Percentiles rank a stretch among this genome's conserved stretches.
phyloP scores from a whole-genome alignment of 35 echinoderm and acorn worm genomes.

The Amphiura filiformis region DNA sequence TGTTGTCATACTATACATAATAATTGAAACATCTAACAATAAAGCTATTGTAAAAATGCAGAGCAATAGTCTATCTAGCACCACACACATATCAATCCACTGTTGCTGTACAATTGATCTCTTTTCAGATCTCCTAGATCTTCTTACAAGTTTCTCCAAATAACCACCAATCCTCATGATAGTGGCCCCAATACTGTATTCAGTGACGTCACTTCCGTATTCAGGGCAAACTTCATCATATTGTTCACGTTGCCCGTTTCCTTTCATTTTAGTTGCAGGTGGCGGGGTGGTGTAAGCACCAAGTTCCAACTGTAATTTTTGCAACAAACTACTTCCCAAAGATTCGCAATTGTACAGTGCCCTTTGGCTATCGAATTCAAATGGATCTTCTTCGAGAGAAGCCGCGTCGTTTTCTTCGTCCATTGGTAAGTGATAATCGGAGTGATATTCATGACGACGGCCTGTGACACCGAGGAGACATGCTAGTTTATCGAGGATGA shows the following conservation, averaged over 20 bases:
- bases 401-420: background rate
- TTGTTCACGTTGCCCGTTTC: background rate
- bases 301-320: slow-evolving; percentile 38
- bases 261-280: background rate
- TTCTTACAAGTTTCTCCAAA: slow-evolving; percentile 32
- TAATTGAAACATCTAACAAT: slow-evolving; percentile 7
- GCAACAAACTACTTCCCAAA: slow-evolving; percentile 54
- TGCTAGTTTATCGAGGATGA: slow-evolving; percentile 70
- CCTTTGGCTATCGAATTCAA: slow-evolving; percentile 54
- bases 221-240: slow-evolving; percentile 30
- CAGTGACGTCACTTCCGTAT: slow-evolving; percentile 42
- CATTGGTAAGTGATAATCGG: slow-evolving; percentile 8
- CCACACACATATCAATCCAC: slow-evolving; percentile 78
- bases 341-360: slow-evolving; percentile 1
- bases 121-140: slow-evolving; percentile 32
- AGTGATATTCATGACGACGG: slow-evolving; percentile 45
- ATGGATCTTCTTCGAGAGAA: slow-evolving; percentile 33
- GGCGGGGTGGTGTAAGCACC: background rate
- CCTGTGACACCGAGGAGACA: slow-evolving; percentile 28
- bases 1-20: slow-evolving; percentile 22
- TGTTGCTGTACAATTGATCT: slow-evolving; percentile 56
- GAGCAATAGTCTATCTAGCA: slow-evolving; percentile 64
- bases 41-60: slow-evolving; percentile 45
- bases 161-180: slow-evolving; percentile 62
- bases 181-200: slow-evolving; percentile 44